Base-by-base conservation (phyloP, 2,797 vertebrate species). In the Odontamblyopus rebecca region DNA sequence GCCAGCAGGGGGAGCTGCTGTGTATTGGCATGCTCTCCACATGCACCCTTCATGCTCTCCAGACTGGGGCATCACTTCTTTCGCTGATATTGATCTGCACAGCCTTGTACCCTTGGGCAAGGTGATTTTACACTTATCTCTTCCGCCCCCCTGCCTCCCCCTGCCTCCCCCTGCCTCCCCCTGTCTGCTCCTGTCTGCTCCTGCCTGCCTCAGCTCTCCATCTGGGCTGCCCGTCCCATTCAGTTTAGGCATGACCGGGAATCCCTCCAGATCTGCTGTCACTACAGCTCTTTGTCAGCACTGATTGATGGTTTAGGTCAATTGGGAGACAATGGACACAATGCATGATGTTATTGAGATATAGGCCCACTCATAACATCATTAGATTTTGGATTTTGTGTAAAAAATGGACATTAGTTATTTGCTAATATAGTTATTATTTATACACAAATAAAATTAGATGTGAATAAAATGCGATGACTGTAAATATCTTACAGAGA, bases 101-200 rank as follows among this genome's bases (percentile, higher is more conserved):
- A 78, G 78, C 81, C 82, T 38, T 9, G 30, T 91, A 88, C 86
- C 91, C 92, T 92, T 92, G 91, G 80, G 90, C 89, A 92, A 93
- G 92, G 92, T 91, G 91, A 93, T 92, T 91, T 92, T 84, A 87
- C 82, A 88, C 82, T 88, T 84, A 85, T 77, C 87, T 78, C 64
- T 54, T 72, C 68, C 72, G 6, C 44, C 66, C 66, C 41, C 63
- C 38, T 26, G 2, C 23, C 38, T 60, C 27, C 57, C 11, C 18
- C 51, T 53, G 51, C 51, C 23, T 60, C 27, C 57, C 11, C 18
- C 51, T 53, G 51, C 51, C 23, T 60, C 15, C 57, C 12, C 51
- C 51, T 53, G 51, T n/a, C 54, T 57, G 13, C 57, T n/a, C 51
- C 51, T 53, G 51, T n/a, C 54, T 57, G 13, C 57, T n/a, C 65